Conservation (phyloP, 2,797 vertebrate genomes). For the Lepus oiostolus region DNA sequence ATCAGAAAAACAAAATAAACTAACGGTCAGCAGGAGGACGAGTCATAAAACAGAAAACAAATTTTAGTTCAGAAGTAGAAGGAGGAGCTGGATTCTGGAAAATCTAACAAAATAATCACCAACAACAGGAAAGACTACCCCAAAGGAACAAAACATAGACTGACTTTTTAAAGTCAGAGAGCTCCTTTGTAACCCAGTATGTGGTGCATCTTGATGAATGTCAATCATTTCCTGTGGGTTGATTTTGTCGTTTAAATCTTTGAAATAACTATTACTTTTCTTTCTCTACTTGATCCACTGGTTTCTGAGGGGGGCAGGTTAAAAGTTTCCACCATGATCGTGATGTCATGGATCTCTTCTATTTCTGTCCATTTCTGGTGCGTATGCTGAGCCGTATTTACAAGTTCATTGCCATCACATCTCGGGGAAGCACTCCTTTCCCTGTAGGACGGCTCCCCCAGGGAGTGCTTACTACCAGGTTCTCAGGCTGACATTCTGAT, state of each 20-base stretch:
- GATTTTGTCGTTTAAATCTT: constrained; percentile 58
- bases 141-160: constrained; percentile 27
- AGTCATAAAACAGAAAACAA: constrained; percentile 18
- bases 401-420: neutral
- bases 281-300: neutral
- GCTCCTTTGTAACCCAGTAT: constrained; percentile 10
- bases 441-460: neutral
- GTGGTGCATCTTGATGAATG: neutral
- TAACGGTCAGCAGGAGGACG: constrained; percentile 23
- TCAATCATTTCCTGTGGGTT: neutral
- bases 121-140: neutral
- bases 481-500: neutral
- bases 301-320: neutral
- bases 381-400: neutral
- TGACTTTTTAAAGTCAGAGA: constrained; percentile 19
- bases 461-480: neutral
- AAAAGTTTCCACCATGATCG: neutral
- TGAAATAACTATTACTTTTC: neutral
- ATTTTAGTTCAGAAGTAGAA: constrained; percentile 9
- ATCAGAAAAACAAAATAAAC: constrained; percentile 33
- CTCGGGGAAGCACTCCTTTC: neutral
- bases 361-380: constrained; percentile 19
- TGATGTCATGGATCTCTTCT: constrained; percentile 15
- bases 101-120: constrained; percentile 21
- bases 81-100: neutral